These are phyloP conservation scores for Drosophila macrothrix DNA, from an alignment of 2,888 invertebrate species.

Conservation along the genomic window DNA sequence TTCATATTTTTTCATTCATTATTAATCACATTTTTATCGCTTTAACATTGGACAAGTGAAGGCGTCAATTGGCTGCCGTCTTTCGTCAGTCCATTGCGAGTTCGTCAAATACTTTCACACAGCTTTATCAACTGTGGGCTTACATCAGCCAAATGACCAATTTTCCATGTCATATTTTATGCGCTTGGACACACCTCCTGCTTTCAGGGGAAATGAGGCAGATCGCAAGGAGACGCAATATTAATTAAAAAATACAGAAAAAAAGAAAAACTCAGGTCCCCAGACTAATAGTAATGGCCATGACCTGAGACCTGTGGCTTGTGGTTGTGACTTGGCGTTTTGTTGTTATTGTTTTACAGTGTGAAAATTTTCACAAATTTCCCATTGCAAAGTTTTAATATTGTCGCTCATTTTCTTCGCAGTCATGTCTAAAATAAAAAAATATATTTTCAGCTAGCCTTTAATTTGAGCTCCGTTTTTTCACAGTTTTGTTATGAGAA, in stretches of 20 bases:
- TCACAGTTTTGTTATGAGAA: slow-evolving; percentile 43
- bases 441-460: slow-evolving; percentile 36
- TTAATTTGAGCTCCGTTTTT: slow-evolving; percentile 57
- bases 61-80: slow-evolving; percentile 72
- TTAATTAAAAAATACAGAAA: slow-evolving; percentile 59
- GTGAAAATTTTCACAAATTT: slow-evolving; percentile 44
- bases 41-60: slow-evolving; percentile 52
- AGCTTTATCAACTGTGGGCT: slow-evolving; percentile 35
- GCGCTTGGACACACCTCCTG: slow-evolving; percentile 31
- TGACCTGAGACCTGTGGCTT: slow-evolving; percentile 45
- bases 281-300: slow-evolving; percentile 52
- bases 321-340: slow-evolving; percentile 19
- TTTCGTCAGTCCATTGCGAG: slow-evolving; percentile 19
- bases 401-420: slow-evolving; percentile 10
- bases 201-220: slow-evolving; percentile 1
- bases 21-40: slow-evolving; percentile 74
- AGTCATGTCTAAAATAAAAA: slow-evolving; percentile 21
- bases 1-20: slow-evolving; percentile 52
- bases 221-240: slow-evolving; percentile 21
- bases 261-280: slow-evolving; percentile 25
- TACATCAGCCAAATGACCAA: slow-evolving; percentile 61
- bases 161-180: slow-evolving; percentile 59
- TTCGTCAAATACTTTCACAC: slow-evolving; percentile 67
- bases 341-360: slow-evolving; percentile 25
- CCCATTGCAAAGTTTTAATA: slow-evolving; percentile 47